Evolutionary conservation across 2,888 invertebrate genomes (phyloP), one percentile per base, ranked within the genome.

Genomic region (Nezara viridula): DNA sequence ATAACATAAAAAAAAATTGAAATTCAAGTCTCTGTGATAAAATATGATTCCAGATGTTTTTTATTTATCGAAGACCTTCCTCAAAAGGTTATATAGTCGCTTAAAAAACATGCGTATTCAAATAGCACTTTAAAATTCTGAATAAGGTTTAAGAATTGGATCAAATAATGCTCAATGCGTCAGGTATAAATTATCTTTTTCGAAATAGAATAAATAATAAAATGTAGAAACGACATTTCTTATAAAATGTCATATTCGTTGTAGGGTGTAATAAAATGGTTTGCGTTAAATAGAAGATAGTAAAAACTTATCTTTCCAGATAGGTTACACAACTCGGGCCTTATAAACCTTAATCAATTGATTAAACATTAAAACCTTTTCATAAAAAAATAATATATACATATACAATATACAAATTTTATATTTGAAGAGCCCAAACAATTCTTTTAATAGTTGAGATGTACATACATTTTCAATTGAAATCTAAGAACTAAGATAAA

Each of bases 1-100:
- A n/a, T 55, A n/a, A n/a, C n/a, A 5, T n/a, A n/a, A n/a, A 0
- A 32, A 32, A 60, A 27, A 32, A 4, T 32, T 16, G 60, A 60
- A 60, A 60, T 12, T 7, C 14, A 14, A 60, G 60, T 60, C 3
- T 0, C 27, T 0, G 2, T 60, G 27, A 60, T 27, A 14, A 16
- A 60, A 60, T 60, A 60, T 60, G 60, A 27, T 60, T 60, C 60
- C 60, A 60, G 60, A 60, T 60, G 60, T 60, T n/a, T 60, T 32
- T 60, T 60, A 60, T 60, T 60, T 32, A 60, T 60, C 32, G 27
- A 60, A 55, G 12, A 16, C 1, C 6, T 60, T 27, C 60, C 60
- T 60, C 16, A 7, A 60, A 60, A 27, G 27, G 60, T 32, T 12
- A 16, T 32, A 60, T 6, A 27, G 27, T 60, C 16, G 5, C 7